Evolutionary conservation across 2,888 invertebrate genomes (phyloP), one percentile per base, ranked within the genome.

Genomic region (Tridacna crocea): DNA sequence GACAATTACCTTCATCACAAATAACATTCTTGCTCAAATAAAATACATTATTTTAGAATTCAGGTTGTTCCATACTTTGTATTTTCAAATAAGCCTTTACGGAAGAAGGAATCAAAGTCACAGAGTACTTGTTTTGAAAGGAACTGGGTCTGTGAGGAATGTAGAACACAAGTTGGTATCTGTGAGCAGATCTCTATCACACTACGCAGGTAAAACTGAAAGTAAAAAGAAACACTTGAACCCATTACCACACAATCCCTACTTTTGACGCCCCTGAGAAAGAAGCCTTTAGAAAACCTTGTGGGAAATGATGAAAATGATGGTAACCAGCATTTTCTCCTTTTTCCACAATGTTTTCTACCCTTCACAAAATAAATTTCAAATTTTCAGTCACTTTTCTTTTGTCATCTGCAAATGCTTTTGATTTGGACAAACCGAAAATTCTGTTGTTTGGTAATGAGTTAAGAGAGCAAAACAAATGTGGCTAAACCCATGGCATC

Each of bases 21-120:
- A 36, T 36, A 8, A 36, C 8, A 36, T 4, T 8, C 36, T 36
- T 36, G 36, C 8, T 36, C 36, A 36, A 36, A 36, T 36, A 2
- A 36, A 36, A 36, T 8, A 36, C 36, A 36, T 4, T 8, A 4
- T 2, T 36, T 36, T 36, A 4, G 36, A 36, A 36, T 6, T 55
- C 83, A 91, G 8, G 89, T 84, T 36, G 92, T 91, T 13, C 91
- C 89, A 78, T 92, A 90, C 72, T 91, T 92, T 10, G 91, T 76
- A 27, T 89, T 89, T 85, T 94, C 94, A 87, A 93, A 93, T 24
- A 93, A 81, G 1, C 94, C 94, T 83, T 92, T 91, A 74, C 90
- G 91, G 87, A 93, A 94, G 87, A 94, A 94, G 0, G 91, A 88
- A 66, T 92, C 92, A 89, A 93, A 93, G 15, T 93, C 92, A 84